These are phyloP conservation scores for Pteropus alecto DNA, from an alignment of 2,113 vertebrate genomes.

Conservation along the genomic window DNA sequence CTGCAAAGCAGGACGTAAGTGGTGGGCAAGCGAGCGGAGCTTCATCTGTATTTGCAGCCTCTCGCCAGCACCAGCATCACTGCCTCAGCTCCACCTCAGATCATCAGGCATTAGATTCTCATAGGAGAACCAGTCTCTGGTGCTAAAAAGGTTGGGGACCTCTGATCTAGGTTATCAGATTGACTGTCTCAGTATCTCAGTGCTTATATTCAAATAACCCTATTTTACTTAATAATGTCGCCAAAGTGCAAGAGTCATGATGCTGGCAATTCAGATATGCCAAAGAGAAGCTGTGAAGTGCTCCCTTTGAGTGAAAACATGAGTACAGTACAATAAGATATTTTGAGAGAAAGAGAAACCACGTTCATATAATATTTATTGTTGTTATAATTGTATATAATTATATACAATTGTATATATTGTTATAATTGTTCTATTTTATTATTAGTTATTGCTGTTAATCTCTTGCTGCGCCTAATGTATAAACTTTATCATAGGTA, in stretches of 20 bases:
- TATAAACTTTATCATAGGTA: neutral
- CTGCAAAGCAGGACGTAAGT: too few relatives aligned
- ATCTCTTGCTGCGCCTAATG: neutral
- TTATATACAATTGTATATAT: neutral
- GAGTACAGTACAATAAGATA: too few relatives aligned
- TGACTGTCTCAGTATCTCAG: neutral
- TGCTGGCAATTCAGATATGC: neutral
- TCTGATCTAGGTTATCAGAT: neutral
- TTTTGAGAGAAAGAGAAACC: neutral
- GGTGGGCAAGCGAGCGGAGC: too few relatives aligned
- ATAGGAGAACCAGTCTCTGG: too few relatives aligned
- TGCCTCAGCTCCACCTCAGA: too few relatives aligned
- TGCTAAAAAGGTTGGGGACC: too few relatives aligned
- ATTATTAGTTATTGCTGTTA: neutral
- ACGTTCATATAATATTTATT: neutral
- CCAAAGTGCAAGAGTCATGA: neutral
- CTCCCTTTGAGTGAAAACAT: neutral
- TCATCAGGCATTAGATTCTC: too few relatives aligned
- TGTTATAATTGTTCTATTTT: neutral
- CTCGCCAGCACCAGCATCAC: too few relatives aligned
- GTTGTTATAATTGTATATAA: neutral
- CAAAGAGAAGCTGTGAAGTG: neutral
- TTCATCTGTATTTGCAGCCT: too few relatives aligned
- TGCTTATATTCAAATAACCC: too few relatives aligned
- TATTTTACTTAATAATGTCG: neutral